A percentile compares a stretch with the other conserved stretches of the same genome.
Evolutionary conservation across 1,140 invertebrate species (phyloP).

Genomic region (Batillaria attramentaria): DNA sequence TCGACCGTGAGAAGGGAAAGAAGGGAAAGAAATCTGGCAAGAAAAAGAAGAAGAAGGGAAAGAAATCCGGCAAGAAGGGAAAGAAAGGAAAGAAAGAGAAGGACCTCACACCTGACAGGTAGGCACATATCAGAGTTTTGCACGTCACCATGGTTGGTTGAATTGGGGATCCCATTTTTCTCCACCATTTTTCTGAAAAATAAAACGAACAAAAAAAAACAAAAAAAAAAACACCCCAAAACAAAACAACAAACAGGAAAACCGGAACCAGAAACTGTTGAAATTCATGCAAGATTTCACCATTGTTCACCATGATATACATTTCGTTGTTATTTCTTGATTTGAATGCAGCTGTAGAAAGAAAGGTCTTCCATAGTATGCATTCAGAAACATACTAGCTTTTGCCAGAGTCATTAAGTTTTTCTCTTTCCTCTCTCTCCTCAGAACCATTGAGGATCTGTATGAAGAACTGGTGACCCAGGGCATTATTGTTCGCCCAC

Average conservation of each 20-base stretch:
- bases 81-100: slow-evolving; percentile 85
- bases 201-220: no score
- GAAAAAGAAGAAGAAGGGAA: slow-evolving; percentile 78
- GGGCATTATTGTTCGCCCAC: slow-evolving; percentile 87
- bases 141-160: not conserved
- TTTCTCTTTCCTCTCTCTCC: not conserved
- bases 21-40: slow-evolving; percentile 73
- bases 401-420: no score
- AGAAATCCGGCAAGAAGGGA: slow-evolving; percentile 82
- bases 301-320: no score
- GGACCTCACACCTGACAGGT: slow-evolving; percentile 90
- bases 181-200: not conserved
- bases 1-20: slow-evolving; percentile 80
- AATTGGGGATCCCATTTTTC: not conserved
- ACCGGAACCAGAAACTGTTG: no score
- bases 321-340: no score
- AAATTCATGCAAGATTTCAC: no score
- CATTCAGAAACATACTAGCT: no score
- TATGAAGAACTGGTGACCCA: slow-evolving; percentile 93
- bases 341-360: no score
- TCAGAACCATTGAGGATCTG: slow-evolving; percentile 67
- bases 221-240: no score
- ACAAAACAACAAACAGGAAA: no score
- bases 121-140: slow-evolving; percentile 26
- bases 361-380: no score